Evolutionary conservation across 1,140 invertebrate species (phyloP).

Genomic region (Bombus balteatus): DNA sequence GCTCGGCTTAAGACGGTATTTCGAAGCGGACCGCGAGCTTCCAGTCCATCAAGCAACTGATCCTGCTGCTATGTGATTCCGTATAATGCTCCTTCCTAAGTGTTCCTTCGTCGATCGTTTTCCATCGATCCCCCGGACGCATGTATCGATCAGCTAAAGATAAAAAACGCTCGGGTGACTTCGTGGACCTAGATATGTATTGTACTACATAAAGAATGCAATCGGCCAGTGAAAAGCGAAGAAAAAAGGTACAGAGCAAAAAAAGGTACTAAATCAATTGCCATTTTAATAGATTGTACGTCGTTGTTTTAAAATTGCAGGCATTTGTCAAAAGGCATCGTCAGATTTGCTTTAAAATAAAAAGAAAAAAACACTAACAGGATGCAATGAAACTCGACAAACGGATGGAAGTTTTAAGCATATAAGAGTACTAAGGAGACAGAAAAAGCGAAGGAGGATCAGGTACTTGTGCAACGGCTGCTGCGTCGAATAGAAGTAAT

Average conservation of each 20-base stretch:
- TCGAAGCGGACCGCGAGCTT: conserved; percentile 47
- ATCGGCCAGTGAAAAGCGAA: background rate
- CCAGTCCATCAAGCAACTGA: conserved; percentile 54
- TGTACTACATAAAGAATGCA: background rate
- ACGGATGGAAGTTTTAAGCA: background rate
- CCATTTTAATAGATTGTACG: background rate
- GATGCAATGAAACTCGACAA: background rate
- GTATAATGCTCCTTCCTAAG: conserved; percentile 18
- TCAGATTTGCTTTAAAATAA: too few species aligned
- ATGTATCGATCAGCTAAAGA: background rate
- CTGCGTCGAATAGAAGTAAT: conserved; percentile 55
- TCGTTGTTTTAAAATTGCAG: background rate
- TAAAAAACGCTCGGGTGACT: background rate
- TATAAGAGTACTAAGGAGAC: background rate
- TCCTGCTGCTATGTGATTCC: background rate
- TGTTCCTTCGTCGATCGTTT: conserved; percentile 35
- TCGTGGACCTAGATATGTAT: background rate
- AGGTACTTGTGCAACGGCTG: background rate
- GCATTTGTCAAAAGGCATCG: background rate
- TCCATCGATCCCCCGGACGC: background rate
- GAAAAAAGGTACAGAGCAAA: too few species aligned
- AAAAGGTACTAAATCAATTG: background rate
- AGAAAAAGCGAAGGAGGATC: background rate
- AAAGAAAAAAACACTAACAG: too few species aligned
- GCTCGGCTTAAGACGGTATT: conserved; percentile 58